Percentiles rank a stretch among this genome's conserved stretches.
These are phyloP conservation scores for Ceratosolen solmsi DNA, from an alignment of 1,140 invertebrate genomes.

Conservation along the genomic window DNA sequence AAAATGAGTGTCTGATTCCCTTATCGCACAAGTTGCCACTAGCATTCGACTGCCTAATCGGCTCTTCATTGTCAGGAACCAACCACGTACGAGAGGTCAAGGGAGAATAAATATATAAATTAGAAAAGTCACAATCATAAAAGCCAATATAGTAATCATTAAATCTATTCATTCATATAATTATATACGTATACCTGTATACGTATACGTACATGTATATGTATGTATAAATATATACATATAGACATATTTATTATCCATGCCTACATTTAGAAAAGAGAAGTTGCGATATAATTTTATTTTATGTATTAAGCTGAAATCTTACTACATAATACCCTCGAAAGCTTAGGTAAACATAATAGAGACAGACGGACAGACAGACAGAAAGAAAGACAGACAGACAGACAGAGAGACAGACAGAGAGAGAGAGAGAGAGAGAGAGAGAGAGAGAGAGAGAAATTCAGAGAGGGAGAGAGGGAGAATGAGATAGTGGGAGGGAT, in stretches of 20 bases:
- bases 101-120: neutral
- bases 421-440: too few relatives aligned
- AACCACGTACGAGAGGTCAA: neutral
- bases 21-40: neutral
- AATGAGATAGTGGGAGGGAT: too few relatives aligned
- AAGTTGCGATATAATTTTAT: neutral
- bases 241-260: neutral
- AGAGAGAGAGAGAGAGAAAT: neutral
- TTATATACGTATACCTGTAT: neutral
- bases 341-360: slow-evolving; percentile 3
- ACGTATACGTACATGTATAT: neutral
- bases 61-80: too few relatives aligned
- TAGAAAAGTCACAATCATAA: neutral
- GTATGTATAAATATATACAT: too few relatives aligned
- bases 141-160: neutral
- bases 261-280: neutral
- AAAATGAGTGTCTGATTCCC: neutral
- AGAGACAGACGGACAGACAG: too few relatives aligned
- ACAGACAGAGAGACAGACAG: neutral
- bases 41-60: neutral
- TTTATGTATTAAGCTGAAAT: neutral
- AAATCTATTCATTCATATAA: neutral
- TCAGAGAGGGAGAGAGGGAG: too few relatives aligned
- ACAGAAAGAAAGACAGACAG: neutral
- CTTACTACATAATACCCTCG: neutral